These are phyloP conservation scores for Adela reaumurella DNA, from an alignment of 2,888 invertebrate species.

Conservation along the genomic window DNA sequence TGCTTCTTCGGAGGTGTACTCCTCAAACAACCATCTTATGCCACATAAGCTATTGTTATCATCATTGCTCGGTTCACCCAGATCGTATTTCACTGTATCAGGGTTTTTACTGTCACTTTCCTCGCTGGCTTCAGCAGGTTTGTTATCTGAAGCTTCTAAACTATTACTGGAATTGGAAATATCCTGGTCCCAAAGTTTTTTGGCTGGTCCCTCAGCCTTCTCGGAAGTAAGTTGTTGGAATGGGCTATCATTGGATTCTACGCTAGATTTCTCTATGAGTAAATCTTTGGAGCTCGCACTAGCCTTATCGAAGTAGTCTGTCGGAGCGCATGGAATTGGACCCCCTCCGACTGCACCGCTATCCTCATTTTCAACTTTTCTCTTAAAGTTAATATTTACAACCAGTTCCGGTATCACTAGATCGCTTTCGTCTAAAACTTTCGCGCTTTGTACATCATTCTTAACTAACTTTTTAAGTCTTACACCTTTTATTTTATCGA, in stretches of 20 bases:
- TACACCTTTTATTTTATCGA: conserved; percentile 38
- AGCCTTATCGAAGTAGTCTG: conserved; percentile 57
- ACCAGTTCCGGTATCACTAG: conserved; percentile 15
- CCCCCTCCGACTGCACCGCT: conserved; percentile 6
- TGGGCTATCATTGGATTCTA: conserved; percentile 45
- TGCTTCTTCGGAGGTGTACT: conserved; percentile 16
- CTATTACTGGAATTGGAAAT: conserved; percentile 59
- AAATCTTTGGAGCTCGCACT: conserved; percentile 71
- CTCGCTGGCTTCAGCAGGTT: conserved; percentile 19
- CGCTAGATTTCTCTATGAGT: conserved; percentile 56
- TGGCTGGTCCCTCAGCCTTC: conserved; percentile 29
- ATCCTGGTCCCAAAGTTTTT: conserved; percentile 50
- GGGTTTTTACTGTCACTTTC: conserved; percentile 22
- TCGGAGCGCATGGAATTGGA: conserved; percentile 13
- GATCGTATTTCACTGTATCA: conserved; percentile 34
- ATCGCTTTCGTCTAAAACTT: conserved; percentile 18
- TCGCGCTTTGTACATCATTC: conserved; percentile 22
- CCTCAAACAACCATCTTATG: conserved; percentile 48
- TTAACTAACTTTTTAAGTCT: conserved; percentile 42
- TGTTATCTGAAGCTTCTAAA: conserved; percentile 48
- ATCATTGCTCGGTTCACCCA: conserved; percentile 35
- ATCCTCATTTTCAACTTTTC: conserved; percentile 7
- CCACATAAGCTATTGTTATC: conserved; percentile 47
- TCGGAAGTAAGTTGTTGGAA: conserved; percentile 25
- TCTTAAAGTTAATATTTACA: neutral